phyloP scores from a whole-genome alignment of 1,140 invertebrate species.

The Calliphora vicina region DNA sequence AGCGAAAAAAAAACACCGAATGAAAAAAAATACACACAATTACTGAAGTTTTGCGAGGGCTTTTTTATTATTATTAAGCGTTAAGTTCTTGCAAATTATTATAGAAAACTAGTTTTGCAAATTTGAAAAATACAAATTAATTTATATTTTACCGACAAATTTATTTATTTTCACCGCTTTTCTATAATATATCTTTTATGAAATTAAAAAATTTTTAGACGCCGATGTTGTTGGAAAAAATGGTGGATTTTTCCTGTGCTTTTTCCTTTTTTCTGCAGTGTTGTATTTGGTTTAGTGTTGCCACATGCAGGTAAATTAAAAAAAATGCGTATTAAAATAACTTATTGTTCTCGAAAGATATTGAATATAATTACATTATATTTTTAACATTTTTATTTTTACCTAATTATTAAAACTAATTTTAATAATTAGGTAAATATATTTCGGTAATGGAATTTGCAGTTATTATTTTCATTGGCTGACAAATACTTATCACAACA shows the following conservation, averaged over 20 bases:
- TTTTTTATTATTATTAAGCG: background rate
- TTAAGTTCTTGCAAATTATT: background rate
- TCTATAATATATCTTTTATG: background rate
- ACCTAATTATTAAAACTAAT: no score
- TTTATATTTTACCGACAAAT: background rate
- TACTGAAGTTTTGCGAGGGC: background rate
- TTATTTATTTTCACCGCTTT: background rate
- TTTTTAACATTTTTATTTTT: background rate
- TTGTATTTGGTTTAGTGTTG: background rate
- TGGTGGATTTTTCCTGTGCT: constrained; percentile 8
- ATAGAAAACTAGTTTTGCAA: background rate
- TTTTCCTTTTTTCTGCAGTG: background rate
- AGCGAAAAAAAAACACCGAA: background rate
- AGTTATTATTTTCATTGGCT: no score
- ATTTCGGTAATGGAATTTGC: no score
- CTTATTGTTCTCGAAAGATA: background rate
- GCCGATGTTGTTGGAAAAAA: constrained; percentile 12
- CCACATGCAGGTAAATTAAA: background rate
- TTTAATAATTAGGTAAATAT: no score
- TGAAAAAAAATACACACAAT: constrained; percentile 16
- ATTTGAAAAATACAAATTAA: background rate
- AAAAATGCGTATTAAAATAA: background rate
- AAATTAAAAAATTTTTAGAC: background rate
- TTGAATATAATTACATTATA: no score
- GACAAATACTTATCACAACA: no score